These are phyloP conservation scores for Eulemur macaco DNA, from an alignment of 2,113 vertebrate species.

Conservation along the genomic window DNA sequence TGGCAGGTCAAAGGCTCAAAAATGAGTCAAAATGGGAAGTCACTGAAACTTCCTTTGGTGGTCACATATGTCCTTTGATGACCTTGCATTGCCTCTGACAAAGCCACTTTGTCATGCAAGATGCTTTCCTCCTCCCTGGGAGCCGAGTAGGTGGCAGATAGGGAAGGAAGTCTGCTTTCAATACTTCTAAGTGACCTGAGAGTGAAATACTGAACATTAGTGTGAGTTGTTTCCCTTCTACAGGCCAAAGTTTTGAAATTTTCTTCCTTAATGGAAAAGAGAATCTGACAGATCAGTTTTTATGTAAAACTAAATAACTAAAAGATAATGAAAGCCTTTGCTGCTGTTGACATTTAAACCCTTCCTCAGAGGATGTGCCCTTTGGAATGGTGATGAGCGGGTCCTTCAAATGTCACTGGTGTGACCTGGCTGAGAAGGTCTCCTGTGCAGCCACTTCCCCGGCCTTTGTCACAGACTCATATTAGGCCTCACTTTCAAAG, in stretches of 20 bases:
- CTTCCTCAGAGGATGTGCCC: not conserved
- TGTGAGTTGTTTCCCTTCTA: not conserved
- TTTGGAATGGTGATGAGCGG: not conserved
- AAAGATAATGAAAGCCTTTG: not conserved
- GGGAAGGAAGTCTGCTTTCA: not conserved
- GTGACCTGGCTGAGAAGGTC: not conserved
- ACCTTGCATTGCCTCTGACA: not conserved
- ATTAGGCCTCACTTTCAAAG: not conserved
- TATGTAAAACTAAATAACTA: conserved; percentile 17
- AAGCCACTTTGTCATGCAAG: not conserved
- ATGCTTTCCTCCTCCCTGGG: not conserved
- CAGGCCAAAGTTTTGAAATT: conserved; percentile 33
- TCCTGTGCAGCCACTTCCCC: not conserved
- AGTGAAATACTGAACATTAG: accelerated
- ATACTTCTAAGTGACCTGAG: not conserved
- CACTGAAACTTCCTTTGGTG: not conserved
- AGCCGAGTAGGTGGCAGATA: not conserved
- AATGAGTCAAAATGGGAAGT: not conserved
- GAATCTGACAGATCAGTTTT: conserved; percentile 45
- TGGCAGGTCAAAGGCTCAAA: not conserved
- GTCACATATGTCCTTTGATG: not conserved
- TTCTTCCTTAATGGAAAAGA: conserved; percentile 64
- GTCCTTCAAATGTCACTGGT: not conserved
- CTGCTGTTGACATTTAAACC: not conserved
- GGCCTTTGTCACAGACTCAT: not conserved